A percentile compares a stretch with the other conserved stretches of the same genome.
phyloP scores from a whole-genome alignment of 2,888 invertebrate species.

The Coenonympha arcania region DNA sequence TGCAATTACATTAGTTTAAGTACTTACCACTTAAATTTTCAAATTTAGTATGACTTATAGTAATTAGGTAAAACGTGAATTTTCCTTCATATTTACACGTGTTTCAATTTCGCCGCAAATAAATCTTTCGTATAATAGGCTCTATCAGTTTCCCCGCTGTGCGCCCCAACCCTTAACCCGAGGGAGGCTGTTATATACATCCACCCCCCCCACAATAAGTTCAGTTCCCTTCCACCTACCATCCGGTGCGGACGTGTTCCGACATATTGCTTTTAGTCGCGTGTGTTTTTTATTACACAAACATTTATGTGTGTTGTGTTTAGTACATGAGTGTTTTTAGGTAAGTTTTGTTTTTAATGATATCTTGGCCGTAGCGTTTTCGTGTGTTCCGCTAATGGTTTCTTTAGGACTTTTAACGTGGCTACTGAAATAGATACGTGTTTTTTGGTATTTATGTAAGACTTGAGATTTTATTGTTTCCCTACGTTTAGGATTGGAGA shows the following conservation, averaged over 20 bases:
- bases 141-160: background rate
- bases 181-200: constrained; percentile 14
- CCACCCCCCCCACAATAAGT: background rate
- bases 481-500: too few species aligned
- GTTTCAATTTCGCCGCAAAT: too few species aligned
- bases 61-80: too few species aligned
- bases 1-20: too few species aligned
- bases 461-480: background rate
- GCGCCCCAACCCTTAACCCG: background rate
- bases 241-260: background rate
- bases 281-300: constrained; percentile 2
- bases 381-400: background rate
- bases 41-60: too few species aligned
- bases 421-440: too few species aligned
- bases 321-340: background rate
- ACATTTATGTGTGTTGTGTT: constrained; percentile 11
- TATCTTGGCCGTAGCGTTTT: too few species aligned
- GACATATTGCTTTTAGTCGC: background rate
- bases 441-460: too few species aligned
- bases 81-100: too few species aligned
- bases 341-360: constrained; percentile 2
- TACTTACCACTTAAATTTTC: too few species aligned
- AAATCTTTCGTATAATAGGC: background rate
- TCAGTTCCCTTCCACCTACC: constrained; percentile 18
- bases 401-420: background rate